Base-by-base conservation (phyloP, 2,888 invertebrate species). In the Acleris literana region DNA sequence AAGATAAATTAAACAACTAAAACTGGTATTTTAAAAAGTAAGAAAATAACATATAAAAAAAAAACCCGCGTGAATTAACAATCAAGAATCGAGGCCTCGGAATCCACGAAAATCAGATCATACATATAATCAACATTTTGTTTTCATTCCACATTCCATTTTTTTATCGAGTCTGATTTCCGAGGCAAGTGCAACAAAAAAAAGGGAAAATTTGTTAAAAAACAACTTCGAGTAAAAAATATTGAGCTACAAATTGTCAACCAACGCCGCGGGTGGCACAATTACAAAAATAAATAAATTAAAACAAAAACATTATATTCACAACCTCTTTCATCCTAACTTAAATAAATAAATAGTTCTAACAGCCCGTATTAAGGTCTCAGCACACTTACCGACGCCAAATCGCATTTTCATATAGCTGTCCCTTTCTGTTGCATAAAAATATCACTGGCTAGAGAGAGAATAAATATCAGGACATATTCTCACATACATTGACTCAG, bases 291-390 rank as follows among this genome's bases (percentile, higher is more conserved):
- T 66, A 66, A 66, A 66, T 66, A 61, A 66, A 46, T 57, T 66
- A 66, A 52, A 61, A 65, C 60, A 65, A 66, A 61, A 66, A 56
- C 46, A 29, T 43, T 59, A 20, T 57, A 52, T 51, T 66, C 65
- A 66, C 65, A 66, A 66, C 65, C 65, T 65, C 64, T 44, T 46
- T 46, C 54, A 60, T 60, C 64, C 59, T 54, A 59, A 64, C 64
- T 17, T 25, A 43, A 54, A 59, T 64, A 39, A 64, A 63, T 43
- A 13, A 59, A 54, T 64, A 39, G 39, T 39, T 33, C 9, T 39
- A 39, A 39, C 39, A 39, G 39, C 39, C 39, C 39, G 13, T 39
- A 39, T 39, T 39, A 13, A 11, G 9, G 33, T 33, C 11, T 39
- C 13, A 39, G 11, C 13, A 39, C 39, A 39, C 39, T 39, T 39